These are phyloP conservation scores for Alouatta palliata DNA, from an alignment of 2,113 vertebrate genomes.

Conservation along the genomic window DNA sequence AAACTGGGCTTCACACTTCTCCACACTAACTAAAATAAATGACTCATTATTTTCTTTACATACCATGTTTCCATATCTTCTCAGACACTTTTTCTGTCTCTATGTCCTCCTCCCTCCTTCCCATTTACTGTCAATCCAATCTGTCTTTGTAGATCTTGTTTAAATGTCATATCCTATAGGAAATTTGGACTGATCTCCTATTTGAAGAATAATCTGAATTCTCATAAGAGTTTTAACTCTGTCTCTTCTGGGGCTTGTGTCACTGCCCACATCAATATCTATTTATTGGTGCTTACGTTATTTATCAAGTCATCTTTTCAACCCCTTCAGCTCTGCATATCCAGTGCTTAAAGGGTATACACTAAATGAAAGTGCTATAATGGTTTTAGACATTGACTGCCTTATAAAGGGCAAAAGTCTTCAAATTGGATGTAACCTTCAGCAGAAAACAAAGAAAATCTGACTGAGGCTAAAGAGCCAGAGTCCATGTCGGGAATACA, in stretches of 20 bases:
- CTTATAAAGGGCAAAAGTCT: neutral
- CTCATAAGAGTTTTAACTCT: neutral
- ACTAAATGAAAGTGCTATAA: neutral
- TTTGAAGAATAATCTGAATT: neutral
- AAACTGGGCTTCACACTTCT: neutral
- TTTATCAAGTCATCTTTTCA: neutral
- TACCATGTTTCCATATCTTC: neutral
- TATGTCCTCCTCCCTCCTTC: neutral
- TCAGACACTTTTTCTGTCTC: neutral
- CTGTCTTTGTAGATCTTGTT: neutral
- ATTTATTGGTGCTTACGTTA: neutral
- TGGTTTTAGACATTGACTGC: neutral
- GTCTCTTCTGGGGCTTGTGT: neutral
- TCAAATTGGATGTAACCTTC: neutral
- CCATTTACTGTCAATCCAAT: neutral
- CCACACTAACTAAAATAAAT: neutral
- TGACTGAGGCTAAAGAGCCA: neutral
- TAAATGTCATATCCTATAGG: neutral
- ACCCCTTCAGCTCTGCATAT: neutral
- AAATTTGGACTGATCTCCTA: neutral
- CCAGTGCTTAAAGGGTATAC: neutral
- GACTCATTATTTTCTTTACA: neutral
- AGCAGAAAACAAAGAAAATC: neutral
- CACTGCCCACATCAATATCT: neutral
- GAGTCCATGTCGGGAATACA: rapidly evolving